A percentile compares a stretch with the other conserved stretches of the same genome.
These are phyloP conservation scores for Muscicapa comitata DNA, from an alignment of 2,797 vertebrate species.

Conservation along the genomic window DNA sequence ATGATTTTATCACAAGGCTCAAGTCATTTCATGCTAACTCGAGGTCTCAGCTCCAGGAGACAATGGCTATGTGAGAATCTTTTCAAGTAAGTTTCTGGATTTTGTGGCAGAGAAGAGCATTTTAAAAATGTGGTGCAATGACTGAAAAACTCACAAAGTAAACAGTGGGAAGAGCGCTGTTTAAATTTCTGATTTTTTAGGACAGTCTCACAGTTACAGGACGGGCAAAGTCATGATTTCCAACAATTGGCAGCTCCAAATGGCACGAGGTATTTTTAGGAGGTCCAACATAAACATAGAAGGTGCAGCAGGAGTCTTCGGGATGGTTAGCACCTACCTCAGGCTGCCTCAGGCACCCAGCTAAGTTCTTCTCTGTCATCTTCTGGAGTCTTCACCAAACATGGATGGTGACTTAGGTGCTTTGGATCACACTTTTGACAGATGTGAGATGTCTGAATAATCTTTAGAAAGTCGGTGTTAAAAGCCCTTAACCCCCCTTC, in stretches of 20 bases:
- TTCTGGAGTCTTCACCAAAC: not conserved
- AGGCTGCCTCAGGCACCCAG: not conserved
- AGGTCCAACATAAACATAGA: conserved; percentile 9
- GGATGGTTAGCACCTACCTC: not conserved
- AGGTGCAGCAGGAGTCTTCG: not conserved
- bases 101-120: not conserved
- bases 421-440: conserved; percentile 3
- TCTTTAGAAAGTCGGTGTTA: not conserved
- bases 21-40: conserved; percentile 46
- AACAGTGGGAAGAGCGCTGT: not conserved
- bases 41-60: not conserved
- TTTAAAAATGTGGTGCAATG: not conserved
- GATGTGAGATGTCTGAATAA: conserved; percentile 1
- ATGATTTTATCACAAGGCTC: conserved; percentile 44
- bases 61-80: not conserved
- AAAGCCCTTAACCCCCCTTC: not conserved
- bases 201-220: not conserved
- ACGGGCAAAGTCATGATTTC: not conserved
- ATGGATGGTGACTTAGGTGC: not conserved
- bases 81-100: not conserved
- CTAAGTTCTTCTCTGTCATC: not conserved
- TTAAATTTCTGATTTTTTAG: not conserved
- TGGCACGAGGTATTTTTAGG: not conserved
- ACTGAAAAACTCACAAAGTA: not conserved
- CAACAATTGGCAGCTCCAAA: not conserved